Conservation (phyloP, 2,888 invertebrate species). For the Netelia virgata region DNA sequence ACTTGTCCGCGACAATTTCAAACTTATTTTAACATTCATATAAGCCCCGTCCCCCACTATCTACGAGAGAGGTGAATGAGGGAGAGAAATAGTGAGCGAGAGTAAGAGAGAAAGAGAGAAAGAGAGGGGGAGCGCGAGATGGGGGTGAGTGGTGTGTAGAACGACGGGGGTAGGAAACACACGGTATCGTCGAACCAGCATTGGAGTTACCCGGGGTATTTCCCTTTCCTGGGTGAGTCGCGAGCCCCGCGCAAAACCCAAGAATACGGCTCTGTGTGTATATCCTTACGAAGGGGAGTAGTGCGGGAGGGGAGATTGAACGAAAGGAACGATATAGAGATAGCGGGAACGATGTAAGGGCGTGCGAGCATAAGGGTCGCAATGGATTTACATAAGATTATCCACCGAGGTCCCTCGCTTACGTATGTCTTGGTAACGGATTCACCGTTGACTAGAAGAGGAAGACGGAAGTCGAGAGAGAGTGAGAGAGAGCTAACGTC, state of each 20-base stretch:
- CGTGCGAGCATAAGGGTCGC: constrained; percentile 80
- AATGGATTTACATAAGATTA: constrained; percentile 84
- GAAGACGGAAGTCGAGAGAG: constrained; percentile 59
- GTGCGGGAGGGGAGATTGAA: constrained; percentile 44
- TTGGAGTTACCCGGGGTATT: constrained; percentile 63
- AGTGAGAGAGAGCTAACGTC: constrained; percentile 44
- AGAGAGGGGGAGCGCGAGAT: constrained; percentile 22
- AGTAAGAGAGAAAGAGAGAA: constrained; percentile 27
- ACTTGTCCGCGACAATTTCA: constrained; percentile 85
- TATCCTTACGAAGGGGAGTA: constrained; percentile 45
- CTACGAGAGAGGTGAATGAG: constrained; percentile 28
- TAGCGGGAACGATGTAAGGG: constrained; percentile 70
- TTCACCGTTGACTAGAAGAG: constrained; percentile 62
- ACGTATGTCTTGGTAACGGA: constrained; percentile 71
- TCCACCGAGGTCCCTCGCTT: constrained; percentile 74
- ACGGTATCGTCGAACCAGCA: constrained; percentile 63
- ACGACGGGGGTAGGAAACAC: constrained; percentile 44
- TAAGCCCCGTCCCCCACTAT: constrained; percentile 79
- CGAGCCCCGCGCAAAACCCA: constrained; percentile 55
- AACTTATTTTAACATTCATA: constrained; percentile 85
- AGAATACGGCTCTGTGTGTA: constrained; percentile 34
- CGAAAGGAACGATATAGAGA: constrained; percentile 57
- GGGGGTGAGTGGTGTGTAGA: background rate
- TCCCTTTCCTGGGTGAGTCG: constrained; percentile 53
- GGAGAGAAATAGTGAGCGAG: background rate